phyloP scores from a whole-genome alignment of 1,140 invertebrate genomes.

The Teleopsis dalmanni region DNA sequence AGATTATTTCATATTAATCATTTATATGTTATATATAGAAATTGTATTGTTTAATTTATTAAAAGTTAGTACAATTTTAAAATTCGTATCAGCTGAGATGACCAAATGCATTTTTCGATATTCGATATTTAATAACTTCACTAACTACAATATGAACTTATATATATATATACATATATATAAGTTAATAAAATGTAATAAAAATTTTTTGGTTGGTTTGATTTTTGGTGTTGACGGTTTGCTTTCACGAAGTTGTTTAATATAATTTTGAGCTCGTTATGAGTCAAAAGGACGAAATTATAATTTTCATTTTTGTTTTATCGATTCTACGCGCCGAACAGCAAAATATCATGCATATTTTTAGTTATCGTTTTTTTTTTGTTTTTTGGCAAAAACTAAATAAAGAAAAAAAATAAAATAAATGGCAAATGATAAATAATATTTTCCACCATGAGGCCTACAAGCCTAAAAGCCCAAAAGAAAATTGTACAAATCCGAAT shows the following conservation, averaged over 20 bases:
- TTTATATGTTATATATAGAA: not conserved
- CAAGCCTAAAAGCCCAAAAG: too few species aligned
- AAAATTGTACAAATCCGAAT: too few species aligned
- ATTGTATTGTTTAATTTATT: not conserved
- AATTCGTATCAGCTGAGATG: constrained; percentile 30
- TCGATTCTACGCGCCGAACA: constrained; percentile 12
- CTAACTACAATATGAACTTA: not conserved
- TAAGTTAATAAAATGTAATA: not conserved
- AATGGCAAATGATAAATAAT: constrained; percentile 6
- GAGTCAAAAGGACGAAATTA: constrained; percentile 12
- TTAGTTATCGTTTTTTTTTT: not conserved
- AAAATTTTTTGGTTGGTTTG: not conserved
- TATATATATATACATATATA: not conserved
- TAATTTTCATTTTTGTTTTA: constrained; percentile 15
- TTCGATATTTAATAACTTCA: not conserved
- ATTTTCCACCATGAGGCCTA: too few species aligned
- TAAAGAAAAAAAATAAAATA: not conserved
- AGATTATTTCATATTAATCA: not conserved
- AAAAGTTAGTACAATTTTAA: constrained; percentile 26
- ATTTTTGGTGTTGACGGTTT: constrained; percentile 1
- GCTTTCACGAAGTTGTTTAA: constrained; percentile 1
- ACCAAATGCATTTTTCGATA: constrained; percentile 33
- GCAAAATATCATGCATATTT: constrained; percentile 2
- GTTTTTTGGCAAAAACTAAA: not conserved
- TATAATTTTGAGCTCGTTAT: constrained; percentile 11